Base-by-base conservation (phyloP, 2,113 vertebrate genomes). In the Scopus umbretta region DNA sequence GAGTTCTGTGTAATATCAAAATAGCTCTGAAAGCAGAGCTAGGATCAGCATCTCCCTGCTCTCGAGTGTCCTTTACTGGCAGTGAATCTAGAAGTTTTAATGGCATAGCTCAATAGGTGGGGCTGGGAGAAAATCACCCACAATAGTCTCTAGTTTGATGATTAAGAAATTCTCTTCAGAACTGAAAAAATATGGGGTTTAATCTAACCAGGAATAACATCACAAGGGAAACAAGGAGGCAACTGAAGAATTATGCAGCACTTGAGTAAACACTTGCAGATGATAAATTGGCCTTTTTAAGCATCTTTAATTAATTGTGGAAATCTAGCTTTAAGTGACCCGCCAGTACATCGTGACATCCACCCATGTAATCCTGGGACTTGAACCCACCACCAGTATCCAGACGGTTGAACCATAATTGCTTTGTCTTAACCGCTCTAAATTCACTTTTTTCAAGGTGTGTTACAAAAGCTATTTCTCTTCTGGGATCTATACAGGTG, bases 401-500 rank as follows among this genome's bases (percentile, higher is more conserved):
- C 62, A 52, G 76, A 19, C 3, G 16, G 87, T 56, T 40, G 56
- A 10, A 50, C 80, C 34, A 2, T 42, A 32, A 47, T 19, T 86
- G 47, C 70, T 92, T 92, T 88, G 55, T 91, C 82, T 92, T 23
- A 8, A 38, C 91, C 49, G 82, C 83, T 86, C 59, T 52, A 47
- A 91, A 91, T 71, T 49, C 80, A 36, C 34, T 9, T 86, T 67
- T 85, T 40, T 59, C 93, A 95, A 97, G 96, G 96, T 96, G 94
- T 65, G 90, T 86, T 95, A 86, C 90, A 49, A 81, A 78, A 93
- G 79, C 92, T 93, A 15, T 91, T 93, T 74, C 75, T 94, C 80
- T 59, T 47, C 82, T 91, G 88, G 94, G 92, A 83, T 97, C 80
- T 55, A 38, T 93, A 92, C 95, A 97, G 96, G 96, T 97, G 95